Base-by-base conservation (phyloP, 2,113 vertebrate species). In the Tympanuchus pallidicinctus region DNA sequence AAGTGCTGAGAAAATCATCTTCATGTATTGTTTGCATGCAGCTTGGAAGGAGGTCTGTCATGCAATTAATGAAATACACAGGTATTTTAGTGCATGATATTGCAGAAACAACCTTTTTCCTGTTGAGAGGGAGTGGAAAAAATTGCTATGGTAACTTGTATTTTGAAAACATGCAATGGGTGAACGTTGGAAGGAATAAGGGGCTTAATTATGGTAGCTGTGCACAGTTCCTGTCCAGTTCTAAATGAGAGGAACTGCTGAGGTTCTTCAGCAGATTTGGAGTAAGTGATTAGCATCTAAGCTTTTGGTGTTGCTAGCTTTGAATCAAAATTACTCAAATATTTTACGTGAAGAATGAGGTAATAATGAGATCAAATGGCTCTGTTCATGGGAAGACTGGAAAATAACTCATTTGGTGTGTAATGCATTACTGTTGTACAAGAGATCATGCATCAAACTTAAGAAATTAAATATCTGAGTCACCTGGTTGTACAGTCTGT, bases 101-200 rank as follows among this genome's bases (percentile, higher is more conserved):
- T 92, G 88, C 71, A 89, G 89, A 84, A 90, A 60, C 94, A 92
- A 78, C 82, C 75, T 78, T 59, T 81, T 69, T 36, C 50, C 83
- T 80, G 88, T 85, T 81, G 48, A 86, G 87, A 95, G 89, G 92
- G 86, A 88, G 94, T 93, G 93, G 93, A 70, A n/a, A 79, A 94
- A 79, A 94, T 97, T 63, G 32, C 97, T 91, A 96, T 97, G 97
- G 97, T 95, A 97, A 98, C 97, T 80, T 81, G 94, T 92, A 86
- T 94, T 97, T 96, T 97, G 97, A 93, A 97, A 97, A 92, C 8
- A 64, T 81, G 93, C 90, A 83, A 32, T n/a, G 72, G 78, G 89
- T 72, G 89, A 75, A 86, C 8, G 17, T 69, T 89, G 94, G 86
- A 94, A 92, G 93, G 91, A 89, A 82, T 75, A 87, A 92, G 90